Evolutionary conservation across 1,140 invertebrate species (phyloP).

Genomic region (Drosophila pachea): DNA sequence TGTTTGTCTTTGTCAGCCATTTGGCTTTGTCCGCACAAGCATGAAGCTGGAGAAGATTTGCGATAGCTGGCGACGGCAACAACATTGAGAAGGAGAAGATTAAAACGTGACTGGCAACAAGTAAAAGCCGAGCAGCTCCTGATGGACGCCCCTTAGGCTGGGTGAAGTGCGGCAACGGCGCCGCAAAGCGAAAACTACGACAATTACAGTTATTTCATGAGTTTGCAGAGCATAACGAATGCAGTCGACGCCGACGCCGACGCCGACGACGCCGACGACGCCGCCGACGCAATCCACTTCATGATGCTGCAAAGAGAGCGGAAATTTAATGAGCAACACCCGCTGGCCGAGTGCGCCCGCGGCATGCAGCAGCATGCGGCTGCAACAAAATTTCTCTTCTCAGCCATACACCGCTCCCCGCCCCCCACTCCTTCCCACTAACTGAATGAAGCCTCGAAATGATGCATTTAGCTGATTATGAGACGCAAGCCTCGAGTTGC

Average conservation of each 20-base stretch:
- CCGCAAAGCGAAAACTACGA: slow-evolving; percentile 55
- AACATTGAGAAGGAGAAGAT: slow-evolving; percentile 29
- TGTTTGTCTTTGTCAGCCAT: slow-evolving; percentile 37
- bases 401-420: not conserved
- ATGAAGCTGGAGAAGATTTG: slow-evolving; percentile 47
- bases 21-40: slow-evolving; percentile 22
- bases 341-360: not conserved
- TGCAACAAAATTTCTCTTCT: slow-evolving; percentile 45
- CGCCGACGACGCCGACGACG: slow-evolving; percentile 14
- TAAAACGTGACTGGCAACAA: slow-evolving; percentile 57
- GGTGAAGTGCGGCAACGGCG: slow-evolving; percentile 60
- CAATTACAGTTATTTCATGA: slow-evolving; percentile 77
- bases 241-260: slow-evolving; percentile 3
- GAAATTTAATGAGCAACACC: slow-evolving; percentile 72
- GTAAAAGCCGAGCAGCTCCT: slow-evolving; percentile 18
- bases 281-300: slow-evolving; percentile 51
- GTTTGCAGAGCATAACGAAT: slow-evolving; percentile 72
- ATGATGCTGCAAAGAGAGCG: slow-evolving; percentile 69
- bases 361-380: slow-evolving; percentile 1
- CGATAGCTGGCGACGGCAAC: slow-evolving; percentile 38
- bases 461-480: slow-evolving; percentile 74
- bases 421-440: not conserved
- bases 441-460: no score
- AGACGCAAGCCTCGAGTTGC: slow-evolving; percentile 38
- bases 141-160: not conserved